Base-by-base conservation (phyloP, 2,113 vertebrate species). In the Semicossyphus pulcher region DNA sequence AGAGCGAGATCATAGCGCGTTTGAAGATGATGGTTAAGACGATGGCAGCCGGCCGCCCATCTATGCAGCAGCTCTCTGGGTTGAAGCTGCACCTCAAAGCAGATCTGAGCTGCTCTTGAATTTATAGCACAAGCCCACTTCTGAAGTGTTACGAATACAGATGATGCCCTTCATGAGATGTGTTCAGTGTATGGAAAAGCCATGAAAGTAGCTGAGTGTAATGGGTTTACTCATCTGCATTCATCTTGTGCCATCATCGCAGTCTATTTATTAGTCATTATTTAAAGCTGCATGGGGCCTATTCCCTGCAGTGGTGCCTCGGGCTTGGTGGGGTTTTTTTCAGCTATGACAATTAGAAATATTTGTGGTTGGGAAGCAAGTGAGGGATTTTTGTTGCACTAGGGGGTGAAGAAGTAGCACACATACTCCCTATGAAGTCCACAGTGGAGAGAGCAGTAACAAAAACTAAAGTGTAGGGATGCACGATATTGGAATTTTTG, bases 11-110 rank as follows among this genome's bases (percentile, higher is more conserved):
- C 90, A 84, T 42, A 91, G 76, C 41, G 6, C 26, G 63, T 84
- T 88, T 90, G 85, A 89, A 88, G 87, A 80, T 74, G 83, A 79
- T 41, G 81, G 69, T 60, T 78, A 41, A 72, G 80, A 78, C 42
- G 23, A 64, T 45, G 53, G 70, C 69, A 74, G 75, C 31, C 53
- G 42, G 74, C 54, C 25, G 25, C 61, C 28, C 59, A 44, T 72
- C 47, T 61, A 54, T 5, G 26, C 41, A 49, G 69, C 1, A 10
- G 59, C 67, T 70, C 60, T 76, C 72, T 41, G 53, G 70, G 65
- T 21, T 74, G 68, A 70, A 62, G 80, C 70, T 26, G 62, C 65
- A 57, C 44, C 83, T 80, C 81, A 82, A 74, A 88, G 81, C 29
- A 80, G 28, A 84, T 82, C 65, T 78, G 51, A 82, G 72, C 70